phyloP scores from a whole-genome alignment of 2,797 vertebrate species.

The Glyptemys insculpta region DNA sequence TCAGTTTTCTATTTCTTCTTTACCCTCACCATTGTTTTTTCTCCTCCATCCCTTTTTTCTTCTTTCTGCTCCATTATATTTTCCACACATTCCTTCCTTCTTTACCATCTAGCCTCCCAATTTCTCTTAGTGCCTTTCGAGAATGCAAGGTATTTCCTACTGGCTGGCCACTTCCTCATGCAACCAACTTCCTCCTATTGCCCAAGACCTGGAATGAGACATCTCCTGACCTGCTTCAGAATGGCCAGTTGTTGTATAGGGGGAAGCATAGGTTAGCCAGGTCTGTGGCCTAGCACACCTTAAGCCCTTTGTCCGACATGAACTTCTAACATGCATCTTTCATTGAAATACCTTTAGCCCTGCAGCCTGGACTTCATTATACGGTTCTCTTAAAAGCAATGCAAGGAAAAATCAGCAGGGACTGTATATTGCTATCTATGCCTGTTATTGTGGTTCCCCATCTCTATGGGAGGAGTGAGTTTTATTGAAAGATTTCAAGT shows the following conservation, averaged over 20 bases:
- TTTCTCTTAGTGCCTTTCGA: background rate
- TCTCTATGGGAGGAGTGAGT: background rate
- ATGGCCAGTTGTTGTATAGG: background rate
- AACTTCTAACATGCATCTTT: background rate
- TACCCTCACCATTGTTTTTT: background rate
- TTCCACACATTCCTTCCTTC: background rate
- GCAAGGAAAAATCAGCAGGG: background rate
- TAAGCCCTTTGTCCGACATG: background rate
- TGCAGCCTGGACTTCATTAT: background rate
- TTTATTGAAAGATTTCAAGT: background rate
- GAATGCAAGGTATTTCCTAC: background rate
- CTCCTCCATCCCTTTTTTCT: background rate
- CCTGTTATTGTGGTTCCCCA: background rate
- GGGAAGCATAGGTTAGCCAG: background rate
- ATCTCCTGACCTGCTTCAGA: background rate
- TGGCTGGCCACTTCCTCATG: background rate
- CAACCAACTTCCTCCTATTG: background rate
- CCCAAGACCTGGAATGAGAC: background rate
- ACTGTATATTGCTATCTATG: background rate
- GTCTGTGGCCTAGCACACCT: background rate
- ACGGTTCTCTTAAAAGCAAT: background rate
- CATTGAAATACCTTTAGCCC: background rate
- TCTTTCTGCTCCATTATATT: background rate
- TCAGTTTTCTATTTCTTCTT: background rate
- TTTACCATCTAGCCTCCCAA: background rate